Percentiles rank a stretch among this genome's conserved stretches.
phyloP scores from a whole-genome alignment of 2,888 invertebrate genomes.

The Hipparchia sbordonii region DNA sequence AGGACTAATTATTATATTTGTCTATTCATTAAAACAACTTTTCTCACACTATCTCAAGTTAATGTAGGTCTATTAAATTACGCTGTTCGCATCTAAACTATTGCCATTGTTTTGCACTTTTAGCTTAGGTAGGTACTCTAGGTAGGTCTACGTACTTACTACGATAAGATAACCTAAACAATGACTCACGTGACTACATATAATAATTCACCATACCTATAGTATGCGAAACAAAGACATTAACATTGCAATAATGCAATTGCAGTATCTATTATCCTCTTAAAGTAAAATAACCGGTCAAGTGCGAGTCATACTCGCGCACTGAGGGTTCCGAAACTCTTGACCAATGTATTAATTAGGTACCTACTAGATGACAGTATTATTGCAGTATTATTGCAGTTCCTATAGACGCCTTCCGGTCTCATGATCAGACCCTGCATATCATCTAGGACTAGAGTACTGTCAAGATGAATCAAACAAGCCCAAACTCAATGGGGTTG shows the following conservation, averaged over 20 bases:
- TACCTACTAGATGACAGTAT: too few species aligned
- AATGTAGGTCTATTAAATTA: constrained; percentile 1
- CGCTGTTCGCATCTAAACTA: constrained; percentile 5
- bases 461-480: too few species aligned
- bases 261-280: not conserved
- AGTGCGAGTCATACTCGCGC: too few species aligned
- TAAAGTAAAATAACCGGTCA: too few species aligned
- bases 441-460: too few species aligned
- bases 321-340: too few species aligned
- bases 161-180: constrained; percentile 13
- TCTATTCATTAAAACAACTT: not conserved
- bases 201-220: not conserved
- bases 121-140: constrained; percentile 1
- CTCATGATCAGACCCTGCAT: too few species aligned
- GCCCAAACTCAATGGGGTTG: too few species aligned
- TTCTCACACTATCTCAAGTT: constrained; percentile 8
- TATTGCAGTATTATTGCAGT: too few species aligned
- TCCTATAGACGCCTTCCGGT: too few species aligned
- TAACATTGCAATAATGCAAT: constrained; percentile 8
- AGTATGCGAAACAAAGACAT: not conserved
- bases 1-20: too few species aligned
- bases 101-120: constrained; percentile 11
- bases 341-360: too few species aligned
- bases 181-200: constrained; percentile 7
- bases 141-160: not conserved